Conservation (phyloP, 2,888 invertebrate genomes). For the Osedax frankpressi region DNA sequence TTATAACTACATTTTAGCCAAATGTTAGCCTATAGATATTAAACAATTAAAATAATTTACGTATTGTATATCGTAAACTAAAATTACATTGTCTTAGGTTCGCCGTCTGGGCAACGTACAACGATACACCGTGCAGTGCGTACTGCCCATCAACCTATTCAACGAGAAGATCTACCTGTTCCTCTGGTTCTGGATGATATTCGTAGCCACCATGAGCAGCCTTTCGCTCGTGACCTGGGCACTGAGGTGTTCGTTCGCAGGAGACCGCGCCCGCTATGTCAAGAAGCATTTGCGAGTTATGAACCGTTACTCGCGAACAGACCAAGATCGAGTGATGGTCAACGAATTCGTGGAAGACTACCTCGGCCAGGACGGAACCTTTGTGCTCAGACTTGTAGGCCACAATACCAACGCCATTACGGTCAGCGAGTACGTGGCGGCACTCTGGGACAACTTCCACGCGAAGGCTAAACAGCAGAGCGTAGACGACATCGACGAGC, state of each 20-base stretch:
- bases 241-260: conserved; percentile 26
- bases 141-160: conserved; percentile 34
- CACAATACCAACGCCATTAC: conserved; percentile 47
- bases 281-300: conserved; percentile 32
- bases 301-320: conserved; percentile 15
- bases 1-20: no score
- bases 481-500: neutral
- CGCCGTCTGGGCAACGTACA: conserved; percentile 40
- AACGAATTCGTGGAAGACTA: conserved; percentile 41
- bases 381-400: conserved; percentile 43
- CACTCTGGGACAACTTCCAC: conserved; percentile 41
- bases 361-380: conserved; percentile 44
- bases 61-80: no score
- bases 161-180: conserved; percentile 44
- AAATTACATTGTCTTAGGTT: no score
- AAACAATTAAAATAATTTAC: no score
- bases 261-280: conserved; percentile 27
- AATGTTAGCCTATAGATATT: no score
- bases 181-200: conserved; percentile 49
- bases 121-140: conserved; percentile 45
- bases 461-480: neutral
- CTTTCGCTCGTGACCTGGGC: conserved; percentile 47
- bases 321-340: conserved; percentile 32
- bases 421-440: conserved; percentile 43
- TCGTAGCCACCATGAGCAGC: conserved; percentile 44